phyloP scores from a whole-genome alignment of 2,113 vertebrate species.

The Furnarius figulus region DNA sequence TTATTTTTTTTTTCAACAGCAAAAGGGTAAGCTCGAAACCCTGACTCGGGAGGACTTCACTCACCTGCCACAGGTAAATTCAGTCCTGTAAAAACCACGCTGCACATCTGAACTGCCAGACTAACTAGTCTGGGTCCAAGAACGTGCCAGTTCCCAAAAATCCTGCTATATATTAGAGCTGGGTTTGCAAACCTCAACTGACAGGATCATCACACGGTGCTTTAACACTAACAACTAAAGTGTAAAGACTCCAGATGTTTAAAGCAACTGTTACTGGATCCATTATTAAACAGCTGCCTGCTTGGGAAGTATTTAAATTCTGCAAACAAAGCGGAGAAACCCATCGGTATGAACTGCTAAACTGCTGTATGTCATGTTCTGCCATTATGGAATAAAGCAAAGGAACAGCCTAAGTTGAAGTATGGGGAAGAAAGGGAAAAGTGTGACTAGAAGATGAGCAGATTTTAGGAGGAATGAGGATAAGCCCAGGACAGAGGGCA shows the following conservation, averaged over 20 bases:
- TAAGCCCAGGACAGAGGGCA: slow-evolving; percentile 75
- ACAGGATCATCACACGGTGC: slow-evolving; percentile 21
- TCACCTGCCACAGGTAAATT: slow-evolving; percentile 79
- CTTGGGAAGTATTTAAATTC: slow-evolving; percentile 52
- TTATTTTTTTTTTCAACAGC: slow-evolving; percentile 64
- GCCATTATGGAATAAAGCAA: slow-evolving; percentile 80
- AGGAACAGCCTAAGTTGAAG: slow-evolving; percentile 75
- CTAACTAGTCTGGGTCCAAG: slow-evolving; percentile 70
- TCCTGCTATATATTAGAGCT: slow-evolving; percentile 61
- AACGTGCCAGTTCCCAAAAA: slow-evolving; percentile 69
- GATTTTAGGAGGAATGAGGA: slow-evolving; percentile 69
- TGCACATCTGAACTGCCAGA: slow-evolving; percentile 71
- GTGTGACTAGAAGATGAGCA: slow-evolving; percentile 79
- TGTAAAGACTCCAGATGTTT: slow-evolving; percentile 54
- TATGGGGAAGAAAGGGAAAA: slow-evolving; percentile 79
- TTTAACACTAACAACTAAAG: slow-evolving; percentile 45
- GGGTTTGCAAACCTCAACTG: slow-evolving; percentile 65
- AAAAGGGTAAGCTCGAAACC: slow-evolving; percentile 74
- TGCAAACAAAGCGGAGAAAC: slow-evolving; percentile 64
- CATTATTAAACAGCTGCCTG: slow-evolving; percentile 74
- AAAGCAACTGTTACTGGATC: slow-evolving; percentile 67
- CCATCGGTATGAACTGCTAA: slow-evolving; percentile 74
- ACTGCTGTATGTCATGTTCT: slow-evolving; percentile 77
- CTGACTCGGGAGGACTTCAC: slow-evolving; percentile 76
- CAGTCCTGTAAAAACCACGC: slow-evolving; percentile 74